phyloP scores from a whole-genome alignment of 2,113 vertebrate species.

The Nesoenas mayeri region DNA sequence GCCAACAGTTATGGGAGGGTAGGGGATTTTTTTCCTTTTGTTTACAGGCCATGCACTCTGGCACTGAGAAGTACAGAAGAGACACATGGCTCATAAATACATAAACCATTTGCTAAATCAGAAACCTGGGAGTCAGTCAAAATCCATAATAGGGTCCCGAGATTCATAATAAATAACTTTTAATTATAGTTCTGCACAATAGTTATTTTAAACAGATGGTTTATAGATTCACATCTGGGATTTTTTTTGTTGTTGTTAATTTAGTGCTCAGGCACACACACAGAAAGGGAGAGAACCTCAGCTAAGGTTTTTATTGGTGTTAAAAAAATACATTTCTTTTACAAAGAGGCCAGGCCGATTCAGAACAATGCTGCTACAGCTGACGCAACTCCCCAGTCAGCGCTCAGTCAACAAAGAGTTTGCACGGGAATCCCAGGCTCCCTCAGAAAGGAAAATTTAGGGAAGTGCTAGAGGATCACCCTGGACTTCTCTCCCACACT shows the following conservation, averaged over 20 bases:
- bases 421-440: neutral
- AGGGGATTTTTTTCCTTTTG: constrained; percentile 24
- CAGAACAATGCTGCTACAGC: constrained; percentile 7
- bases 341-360: neutral
- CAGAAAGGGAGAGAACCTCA: constrained; percentile 18
- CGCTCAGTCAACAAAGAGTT: neutral
- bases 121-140: constrained; percentile 68
- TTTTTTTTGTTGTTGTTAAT: constrained; percentile 28
- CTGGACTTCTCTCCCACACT: neutral
- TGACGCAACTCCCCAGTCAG: neutral
- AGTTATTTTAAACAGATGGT: constrained; percentile 74
- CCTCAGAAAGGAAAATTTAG: neutral
- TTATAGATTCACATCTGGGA: constrained; percentile 69
- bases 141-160: constrained; percentile 66
- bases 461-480: neutral
- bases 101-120: constrained; percentile 58
- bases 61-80: constrained; percentile 26
- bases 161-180: constrained; percentile 74
- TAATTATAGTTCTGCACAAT: constrained; percentile 68
- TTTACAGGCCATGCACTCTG: constrained; percentile 25
- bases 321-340: constrained; percentile 22
- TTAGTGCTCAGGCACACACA: constrained; percentile 3
- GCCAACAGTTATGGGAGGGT: constrained; percentile 10
- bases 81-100: constrained; percentile 41
- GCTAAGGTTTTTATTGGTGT: constrained; percentile 25